These are phyloP conservation scores for Automeris io DNA, from an alignment of 2,888 invertebrate species.

Conservation along the genomic window DNA sequence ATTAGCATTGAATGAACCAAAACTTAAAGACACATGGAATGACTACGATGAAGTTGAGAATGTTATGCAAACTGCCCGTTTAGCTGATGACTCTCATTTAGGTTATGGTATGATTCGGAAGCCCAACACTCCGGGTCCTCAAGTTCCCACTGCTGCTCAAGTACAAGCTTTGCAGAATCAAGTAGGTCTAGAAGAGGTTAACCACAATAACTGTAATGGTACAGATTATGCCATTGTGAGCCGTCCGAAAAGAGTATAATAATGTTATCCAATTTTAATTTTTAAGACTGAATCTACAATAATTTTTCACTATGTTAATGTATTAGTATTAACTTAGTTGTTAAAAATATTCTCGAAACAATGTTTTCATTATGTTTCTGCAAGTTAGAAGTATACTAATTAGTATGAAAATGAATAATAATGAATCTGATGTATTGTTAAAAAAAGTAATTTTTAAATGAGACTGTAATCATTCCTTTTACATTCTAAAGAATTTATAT, in stretches of 20 bases:
- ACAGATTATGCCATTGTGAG: slow-evolving; percentile 89
- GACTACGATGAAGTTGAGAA: slow-evolving; percentile 87
- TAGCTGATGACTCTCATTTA: slow-evolving; percentile 87
- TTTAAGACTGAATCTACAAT: slow-evolving; percentile 53
- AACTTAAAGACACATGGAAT: slow-evolving; percentile 77
- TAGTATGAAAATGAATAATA: too few species aligned
- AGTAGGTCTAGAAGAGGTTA: slow-evolving; percentile 71
- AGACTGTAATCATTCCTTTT: slow-evolving; percentile 53
- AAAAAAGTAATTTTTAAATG: slow-evolving; percentile 19
- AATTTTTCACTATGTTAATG: slow-evolving; percentile 32
- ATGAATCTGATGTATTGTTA: too few species aligned
- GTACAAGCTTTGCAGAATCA: slow-evolving; percentile 62
- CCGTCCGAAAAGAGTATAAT: slow-evolving; percentile 88
- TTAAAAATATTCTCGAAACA: slow-evolving; percentile 5
- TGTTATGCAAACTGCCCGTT: slow-evolving; percentile 81
- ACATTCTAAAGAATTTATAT: slow-evolving; percentile 22
- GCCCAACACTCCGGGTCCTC: slow-evolving; percentile 73
- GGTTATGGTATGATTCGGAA: slow-evolving; percentile 89
- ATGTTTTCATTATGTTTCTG: too few species aligned
- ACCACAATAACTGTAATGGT: slow-evolving; percentile 84
- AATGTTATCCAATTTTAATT: slow-evolving; percentile 25
- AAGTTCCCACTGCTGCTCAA: slow-evolving; percentile 71
- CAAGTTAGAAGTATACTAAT: too few species aligned
- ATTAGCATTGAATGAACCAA: slow-evolving; percentile 60
- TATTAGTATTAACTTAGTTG: slow-evolving; percentile 16